Percentiles rank a stretch among this genome's conserved stretches.
Evolutionary conservation across 2,797 vertebrate genomes (phyloP).

Genomic region (Amniataba percoides): DNA sequence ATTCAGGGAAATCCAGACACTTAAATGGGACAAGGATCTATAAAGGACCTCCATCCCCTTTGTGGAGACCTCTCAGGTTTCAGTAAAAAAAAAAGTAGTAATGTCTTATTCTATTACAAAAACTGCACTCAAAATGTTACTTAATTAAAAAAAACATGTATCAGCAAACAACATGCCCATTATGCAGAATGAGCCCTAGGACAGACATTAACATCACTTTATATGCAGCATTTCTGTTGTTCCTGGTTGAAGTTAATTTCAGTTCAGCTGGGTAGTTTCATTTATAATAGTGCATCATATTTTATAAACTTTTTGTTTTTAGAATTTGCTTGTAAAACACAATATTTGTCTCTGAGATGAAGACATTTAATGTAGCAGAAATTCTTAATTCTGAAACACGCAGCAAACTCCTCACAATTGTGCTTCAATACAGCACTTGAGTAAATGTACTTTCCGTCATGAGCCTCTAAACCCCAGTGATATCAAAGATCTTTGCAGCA

Average conservation of each 20-base stretch:
- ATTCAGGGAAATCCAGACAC: background rate
- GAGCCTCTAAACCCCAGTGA: background rate
- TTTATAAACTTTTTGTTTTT: background rate
- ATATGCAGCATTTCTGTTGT: background rate
- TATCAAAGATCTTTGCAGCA: background rate
- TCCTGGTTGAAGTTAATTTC: background rate
- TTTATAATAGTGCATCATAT: background rate
- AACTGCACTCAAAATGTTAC: background rate
- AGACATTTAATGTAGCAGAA: background rate
- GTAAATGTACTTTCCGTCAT: background rate
- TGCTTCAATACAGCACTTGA: background rate
- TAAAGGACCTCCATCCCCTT: background rate
- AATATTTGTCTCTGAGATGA: background rate
- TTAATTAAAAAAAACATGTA: background rate
- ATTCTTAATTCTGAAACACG: background rate
- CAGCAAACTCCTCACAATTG: background rate
- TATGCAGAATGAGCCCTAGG: background rate
- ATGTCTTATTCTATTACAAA: background rate
- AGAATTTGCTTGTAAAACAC: background rate
- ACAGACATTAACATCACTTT: background rate
- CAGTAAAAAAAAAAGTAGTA: background rate
- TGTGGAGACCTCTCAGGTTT: background rate
- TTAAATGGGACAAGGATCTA: background rate
- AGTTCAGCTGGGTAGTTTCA: background rate
- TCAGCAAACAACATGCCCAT: background rate